A percentile compares a stretch with the other conserved stretches of the same genome.
Conservation (phyloP, 2,113 vertebrate genomes). For the Pseudorhombus dupliciocellatus region DNA sequence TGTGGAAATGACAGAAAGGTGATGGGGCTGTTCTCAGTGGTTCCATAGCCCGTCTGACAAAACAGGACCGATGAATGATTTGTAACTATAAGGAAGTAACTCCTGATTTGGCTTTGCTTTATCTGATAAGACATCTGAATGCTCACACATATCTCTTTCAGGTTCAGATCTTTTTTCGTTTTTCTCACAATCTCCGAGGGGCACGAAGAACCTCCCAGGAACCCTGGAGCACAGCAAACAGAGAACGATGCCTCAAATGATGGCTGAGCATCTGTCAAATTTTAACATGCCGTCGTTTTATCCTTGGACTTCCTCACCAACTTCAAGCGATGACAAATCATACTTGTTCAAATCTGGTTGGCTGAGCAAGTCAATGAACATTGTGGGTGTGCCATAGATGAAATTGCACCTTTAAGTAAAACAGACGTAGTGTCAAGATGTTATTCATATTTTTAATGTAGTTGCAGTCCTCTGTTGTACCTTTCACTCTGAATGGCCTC, state of each 20-base stretch:
- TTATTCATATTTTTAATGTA: too few species aligned
- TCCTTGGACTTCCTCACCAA: slow-evolving; percentile 79
- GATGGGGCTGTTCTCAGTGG: slow-evolving; percentile 94
- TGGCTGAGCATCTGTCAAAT: too few species aligned
- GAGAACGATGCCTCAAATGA: neutral
- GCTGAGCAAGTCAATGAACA: slow-evolving; percentile 90
- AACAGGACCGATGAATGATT: neutral
- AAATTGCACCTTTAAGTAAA: slow-evolving; percentile 78
- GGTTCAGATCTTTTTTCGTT: slow-evolving; percentile 80
- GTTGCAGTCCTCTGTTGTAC: slow-evolving; percentile 55
- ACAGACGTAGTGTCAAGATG: neutral
- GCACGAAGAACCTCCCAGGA: slow-evolving; percentile 85
- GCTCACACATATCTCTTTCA: slow-evolving; percentile 85
- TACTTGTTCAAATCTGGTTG: slow-evolving; percentile 83
- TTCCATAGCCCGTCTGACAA: slow-evolving; percentile 87
- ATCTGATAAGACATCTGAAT: rapidly evolving
- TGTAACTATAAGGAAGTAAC: too few species aligned
- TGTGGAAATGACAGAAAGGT: slow-evolving; percentile 86
- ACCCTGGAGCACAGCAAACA: slow-evolving; percentile 73
- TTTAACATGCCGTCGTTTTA: too few species aligned
- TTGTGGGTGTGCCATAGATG: slow-evolving; percentile 89
- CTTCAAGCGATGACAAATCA: slow-evolving; percentile 81
- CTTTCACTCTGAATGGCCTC: slow-evolving; percentile 86
- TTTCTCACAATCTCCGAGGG: slow-evolving; percentile 85
- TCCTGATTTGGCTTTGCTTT: too few species aligned